phyloP scores from a whole-genome alignment of 1,140 invertebrate genomes.

The Zophobas morio region DNA sequence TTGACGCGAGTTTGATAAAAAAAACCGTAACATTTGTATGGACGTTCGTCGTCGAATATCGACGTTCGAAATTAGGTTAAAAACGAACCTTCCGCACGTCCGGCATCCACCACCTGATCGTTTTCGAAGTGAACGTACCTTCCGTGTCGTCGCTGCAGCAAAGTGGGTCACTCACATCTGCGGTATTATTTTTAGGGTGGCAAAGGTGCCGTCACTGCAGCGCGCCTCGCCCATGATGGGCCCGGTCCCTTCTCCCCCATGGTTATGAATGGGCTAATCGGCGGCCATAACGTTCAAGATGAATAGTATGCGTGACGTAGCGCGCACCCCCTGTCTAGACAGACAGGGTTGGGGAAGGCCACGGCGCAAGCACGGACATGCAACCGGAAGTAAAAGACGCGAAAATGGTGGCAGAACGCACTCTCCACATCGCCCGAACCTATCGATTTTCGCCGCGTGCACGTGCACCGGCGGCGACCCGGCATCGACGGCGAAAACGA shows the following conservation, averaged over 20 bases:
- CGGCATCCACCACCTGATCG: background rate
- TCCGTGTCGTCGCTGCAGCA: background rate
- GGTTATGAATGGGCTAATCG: slow-evolving; percentile 40
- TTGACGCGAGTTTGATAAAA: no score
- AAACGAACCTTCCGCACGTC: no score
- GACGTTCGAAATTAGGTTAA: no score
- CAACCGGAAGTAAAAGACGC: slow-evolving; percentile 54
- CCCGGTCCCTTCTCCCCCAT: slow-evolving; percentile 7
- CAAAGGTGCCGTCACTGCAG: slow-evolving; percentile 20
- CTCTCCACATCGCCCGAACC: slow-evolving; percentile 37
- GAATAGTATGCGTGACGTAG: slow-evolving; percentile 55
- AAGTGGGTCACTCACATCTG: slow-evolving; percentile 17
- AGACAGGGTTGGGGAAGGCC: slow-evolving; percentile 53
- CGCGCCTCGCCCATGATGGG: slow-evolving; percentile 9
- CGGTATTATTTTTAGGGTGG: slow-evolving; percentile 9
- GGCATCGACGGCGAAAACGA: slow-evolving; percentile 41
- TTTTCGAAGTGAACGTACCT: background rate
- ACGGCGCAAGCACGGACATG: slow-evolving; percentile 60
- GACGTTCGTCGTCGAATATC: no score
- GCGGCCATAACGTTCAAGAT: slow-evolving; percentile 32
- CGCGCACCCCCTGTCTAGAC: slow-evolving; percentile 58
- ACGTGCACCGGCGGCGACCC: slow-evolving; percentile 37
- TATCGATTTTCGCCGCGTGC: slow-evolving; percentile 44
- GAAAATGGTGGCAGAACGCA: slow-evolving; percentile 41
- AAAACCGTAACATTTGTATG: no score